Conservation (phyloP, 1,140 invertebrate species). For the Platorchestia sp. region DNA sequence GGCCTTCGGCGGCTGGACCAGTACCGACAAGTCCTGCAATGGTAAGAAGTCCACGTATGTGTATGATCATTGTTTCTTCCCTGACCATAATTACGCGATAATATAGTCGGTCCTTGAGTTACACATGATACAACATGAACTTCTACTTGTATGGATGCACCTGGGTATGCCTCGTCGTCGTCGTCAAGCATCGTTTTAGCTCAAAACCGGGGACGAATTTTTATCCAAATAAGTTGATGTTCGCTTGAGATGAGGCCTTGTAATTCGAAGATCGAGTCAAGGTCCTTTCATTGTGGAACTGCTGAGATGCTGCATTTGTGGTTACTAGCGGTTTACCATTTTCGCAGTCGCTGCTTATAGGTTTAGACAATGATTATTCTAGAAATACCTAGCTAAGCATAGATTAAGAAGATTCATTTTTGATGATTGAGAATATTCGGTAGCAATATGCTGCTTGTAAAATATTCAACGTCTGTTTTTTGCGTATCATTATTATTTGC, state of each 20-base stretch:
- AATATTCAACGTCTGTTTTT: not conserved
- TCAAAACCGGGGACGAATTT: too few species aligned
- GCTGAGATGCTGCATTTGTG: not conserved
- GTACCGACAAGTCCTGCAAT: conserved; percentile 5
- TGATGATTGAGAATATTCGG: not conserved
- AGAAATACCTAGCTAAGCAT: too few species aligned
- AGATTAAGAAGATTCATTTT: not conserved
- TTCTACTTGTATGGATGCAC: too few species aligned
- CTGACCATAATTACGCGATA: too few species aligned
- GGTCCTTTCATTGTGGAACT: not conserved
- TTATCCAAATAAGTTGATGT: too few species aligned
- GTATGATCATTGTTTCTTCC: not conserved
- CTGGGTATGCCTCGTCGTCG: too few species aligned
- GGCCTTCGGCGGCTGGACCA: conserved; percentile 65
- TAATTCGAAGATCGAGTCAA: too few species aligned
- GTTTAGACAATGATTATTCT: not conserved
- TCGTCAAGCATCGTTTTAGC: too few species aligned
- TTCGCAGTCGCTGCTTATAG: not conserved
- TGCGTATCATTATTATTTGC: not conserved
- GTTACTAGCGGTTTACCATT: not conserved
- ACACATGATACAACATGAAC: too few species aligned
- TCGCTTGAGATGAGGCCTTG: too few species aligned
- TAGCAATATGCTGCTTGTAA: not conserved
- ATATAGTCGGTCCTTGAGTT: too few species aligned
- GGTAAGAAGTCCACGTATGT: not conserved